Evolutionary conservation across 2,113 vertebrate genomes (phyloP).

Genomic region (Abramis brama): DNA sequence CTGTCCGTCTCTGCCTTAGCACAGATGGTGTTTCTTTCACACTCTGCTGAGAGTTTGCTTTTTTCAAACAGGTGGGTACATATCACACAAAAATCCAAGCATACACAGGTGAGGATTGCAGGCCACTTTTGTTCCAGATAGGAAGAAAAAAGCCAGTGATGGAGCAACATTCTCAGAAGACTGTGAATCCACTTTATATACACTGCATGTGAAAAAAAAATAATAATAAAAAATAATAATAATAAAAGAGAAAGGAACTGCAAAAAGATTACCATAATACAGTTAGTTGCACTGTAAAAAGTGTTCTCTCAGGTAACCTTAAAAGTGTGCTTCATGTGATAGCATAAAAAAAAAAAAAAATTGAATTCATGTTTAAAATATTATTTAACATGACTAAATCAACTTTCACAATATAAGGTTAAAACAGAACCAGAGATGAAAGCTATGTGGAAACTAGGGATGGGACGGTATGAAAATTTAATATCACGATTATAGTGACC

Average conservation of each 20-base stretch:
- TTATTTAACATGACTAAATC: neutral
- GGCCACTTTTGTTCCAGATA: slow-evolving; percentile 7
- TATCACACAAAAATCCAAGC: slow-evolving; percentile 16
- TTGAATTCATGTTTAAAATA: neutral
- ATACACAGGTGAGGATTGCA: neutral
- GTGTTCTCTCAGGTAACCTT: neutral
- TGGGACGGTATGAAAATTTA: too few relatives aligned
- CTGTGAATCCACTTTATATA: neutral
- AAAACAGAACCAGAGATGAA: neutral
- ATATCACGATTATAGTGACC: too few relatives aligned
- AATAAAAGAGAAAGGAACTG: neutral
- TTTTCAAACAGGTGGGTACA: slow-evolving; percentile 31
- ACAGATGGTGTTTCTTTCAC: slow-evolving; percentile 52
- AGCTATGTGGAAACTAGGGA: too few relatives aligned
- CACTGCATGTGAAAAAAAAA: neutral
- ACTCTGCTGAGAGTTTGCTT: slow-evolving; percentile 37
- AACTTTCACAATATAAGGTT: neutral
- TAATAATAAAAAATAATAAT: neutral
- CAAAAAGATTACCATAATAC: neutral
- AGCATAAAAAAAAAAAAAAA: too few relatives aligned
- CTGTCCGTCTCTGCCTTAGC: slow-evolving; percentile 12
- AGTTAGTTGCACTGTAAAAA: neutral
- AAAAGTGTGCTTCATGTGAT: neutral
- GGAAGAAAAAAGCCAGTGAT: neutral
- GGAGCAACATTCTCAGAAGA: neutral